Base-by-base conservation (phyloP, 2,797 vertebrate species). In the Salmo trutta region DNA sequence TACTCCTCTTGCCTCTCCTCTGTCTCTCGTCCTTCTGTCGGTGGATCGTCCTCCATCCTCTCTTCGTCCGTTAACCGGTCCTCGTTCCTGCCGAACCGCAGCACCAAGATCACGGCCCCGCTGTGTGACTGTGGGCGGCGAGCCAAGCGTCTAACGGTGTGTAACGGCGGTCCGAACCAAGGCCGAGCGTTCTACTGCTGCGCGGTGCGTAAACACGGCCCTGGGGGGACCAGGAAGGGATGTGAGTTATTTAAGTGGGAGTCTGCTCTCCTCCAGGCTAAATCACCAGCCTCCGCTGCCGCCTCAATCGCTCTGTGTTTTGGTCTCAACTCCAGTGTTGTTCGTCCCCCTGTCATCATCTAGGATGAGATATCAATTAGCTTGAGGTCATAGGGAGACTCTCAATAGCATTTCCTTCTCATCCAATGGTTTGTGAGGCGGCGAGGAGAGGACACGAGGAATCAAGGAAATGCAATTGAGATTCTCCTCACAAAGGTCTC, bases 161-260 rank as follows among this genome's bases (percentile, higher is more conserved):
- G 96, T 24, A 98, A 96, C 3, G 88, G 93, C 0, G 97, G 98
- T 0, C 97, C 98, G 0, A 99, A 99, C 83, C 96, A 98, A 0
- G 96, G 97, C 0, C 94, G 92, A 77, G 91, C 80, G 0, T 99
- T 99, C 81, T 98, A 93, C 17, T 95, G 95, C 82, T 99, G 98
- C 70, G 91, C 96, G 0, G 81, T 92, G 21, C 90, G 86, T 6
- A 80, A 77, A 21, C 90, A 83, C 1, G 88, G 85, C 27, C 27
- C 54, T 17, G 41, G 70, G 3, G 79, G 72, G 73, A 84, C 82
- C 47, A 89, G 86, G 84, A 94, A 92, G 77, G 87, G 94, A 0
- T 98, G 97, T 71, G 93, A 90, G 15, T 98, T 96, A 87, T 99
- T 99, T 87, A 96, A 95, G 82, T 99, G 97, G 98, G 97, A 97